Conservation (phyloP, 2,888 invertebrate species). For the Thumatha senex region DNA sequence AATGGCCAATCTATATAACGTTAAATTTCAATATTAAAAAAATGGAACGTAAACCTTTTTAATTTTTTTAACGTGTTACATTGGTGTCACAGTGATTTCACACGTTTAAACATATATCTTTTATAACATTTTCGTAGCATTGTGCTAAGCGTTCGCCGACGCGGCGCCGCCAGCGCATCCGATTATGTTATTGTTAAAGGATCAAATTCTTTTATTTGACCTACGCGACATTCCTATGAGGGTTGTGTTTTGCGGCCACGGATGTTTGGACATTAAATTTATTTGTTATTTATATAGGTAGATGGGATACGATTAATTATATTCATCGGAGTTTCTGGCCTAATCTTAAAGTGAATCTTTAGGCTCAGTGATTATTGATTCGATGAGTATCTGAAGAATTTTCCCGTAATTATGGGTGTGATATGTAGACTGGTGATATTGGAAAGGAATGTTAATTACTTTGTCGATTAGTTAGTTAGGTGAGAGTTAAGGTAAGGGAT, state of each 20-base stretch:
- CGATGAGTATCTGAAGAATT: background rate
- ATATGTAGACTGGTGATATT: background rate
- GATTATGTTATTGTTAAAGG: conserved; percentile 77
- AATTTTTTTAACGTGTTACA: conserved; percentile 50
- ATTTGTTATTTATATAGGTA: conserved; percentile 45
- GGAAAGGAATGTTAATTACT: too few species aligned
- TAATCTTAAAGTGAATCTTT: conserved; percentile 15
- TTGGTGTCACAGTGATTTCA: conserved; percentile 72
- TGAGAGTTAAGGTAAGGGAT: too few species aligned
- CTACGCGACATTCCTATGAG: conserved; percentile 65
- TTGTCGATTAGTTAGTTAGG: too few species aligned
- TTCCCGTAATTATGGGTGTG: background rate
- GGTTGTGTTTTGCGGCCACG: conserved; percentile 62
- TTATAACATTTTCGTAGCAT: conserved; percentile 64
- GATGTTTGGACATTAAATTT: conserved; percentile 49
- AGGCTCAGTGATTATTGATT: conserved; percentile 2
- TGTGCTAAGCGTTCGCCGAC: conserved; percentile 61
- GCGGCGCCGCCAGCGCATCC: conserved; percentile 72
- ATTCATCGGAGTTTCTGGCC: conserved; percentile 32
- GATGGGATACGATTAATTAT: conserved; percentile 38
- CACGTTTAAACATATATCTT: conserved; percentile 63
- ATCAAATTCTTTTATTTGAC: conserved; percentile 77
- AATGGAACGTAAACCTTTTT: conserved; percentile 29
- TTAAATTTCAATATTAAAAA: conserved; percentile 36
- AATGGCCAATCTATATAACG: conserved; percentile 42